Evolutionary conservation across 2,797 vertebrate species (phyloP).

Genomic region (Acipenser oxyrinchus): DNA sequence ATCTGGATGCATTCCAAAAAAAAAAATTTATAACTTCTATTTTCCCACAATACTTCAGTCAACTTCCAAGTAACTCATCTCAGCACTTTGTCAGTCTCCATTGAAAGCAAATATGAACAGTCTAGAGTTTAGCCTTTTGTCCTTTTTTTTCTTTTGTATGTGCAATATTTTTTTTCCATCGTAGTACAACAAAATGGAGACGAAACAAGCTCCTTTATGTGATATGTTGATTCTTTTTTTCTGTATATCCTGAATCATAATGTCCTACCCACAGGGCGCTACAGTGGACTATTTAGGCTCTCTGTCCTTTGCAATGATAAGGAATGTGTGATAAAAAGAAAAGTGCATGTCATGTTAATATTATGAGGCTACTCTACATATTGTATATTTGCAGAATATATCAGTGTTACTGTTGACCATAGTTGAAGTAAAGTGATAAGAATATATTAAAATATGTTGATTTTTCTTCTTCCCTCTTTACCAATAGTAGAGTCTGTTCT

Average conservation of each 20-base stretch:
- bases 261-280: constrained; percentile 40
- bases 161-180: constrained; percentile 53
- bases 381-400: constrained; percentile 75
- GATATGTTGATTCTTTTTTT: constrained; percentile 25
- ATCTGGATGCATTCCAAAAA: too few relatives aligned
- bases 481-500: constrained; percentile 61
- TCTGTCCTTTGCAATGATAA: constrained; percentile 51
- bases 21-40: constrained; percentile 20
- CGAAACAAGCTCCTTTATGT: constrained; percentile 20
- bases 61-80: constrained; percentile 60
- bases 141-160: constrained; percentile 39
- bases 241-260: constrained; percentile 30
- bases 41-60: constrained; percentile 13
- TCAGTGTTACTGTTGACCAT: constrained; percentile 78
- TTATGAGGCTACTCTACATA: constrained; percentile 68
- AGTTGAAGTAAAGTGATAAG: constrained; percentile 77
- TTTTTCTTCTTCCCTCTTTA: constrained; percentile 68
- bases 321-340: constrained; percentile 55
- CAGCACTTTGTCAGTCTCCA: constrained; percentile 55
- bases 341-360: constrained; percentile 76
- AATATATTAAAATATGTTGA: constrained; percentile 69
- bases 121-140: constrained; percentile 52
- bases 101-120: constrained; percentile 49
- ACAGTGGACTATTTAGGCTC: constrained; percentile 46
- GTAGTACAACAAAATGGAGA: constrained; percentile 30